phyloP scores from a whole-genome alignment of 1,140 invertebrate species.

The Cyclargus thomasi region DNA sequence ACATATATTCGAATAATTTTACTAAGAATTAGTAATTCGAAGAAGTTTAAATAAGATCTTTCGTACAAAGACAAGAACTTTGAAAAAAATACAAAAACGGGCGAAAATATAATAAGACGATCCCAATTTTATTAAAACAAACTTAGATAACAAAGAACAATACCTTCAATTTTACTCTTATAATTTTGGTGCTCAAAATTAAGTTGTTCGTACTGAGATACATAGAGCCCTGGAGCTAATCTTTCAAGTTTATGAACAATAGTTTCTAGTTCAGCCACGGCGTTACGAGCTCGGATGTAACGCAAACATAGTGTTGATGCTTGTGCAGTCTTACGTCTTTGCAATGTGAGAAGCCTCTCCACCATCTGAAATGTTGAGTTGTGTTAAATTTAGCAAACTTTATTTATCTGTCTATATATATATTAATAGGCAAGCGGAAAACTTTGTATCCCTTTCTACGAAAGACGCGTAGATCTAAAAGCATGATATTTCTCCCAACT shows the following conservation, averaged over 20 bases:
- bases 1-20: too few relatives aligned
- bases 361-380: slow-evolving; percentile 44
- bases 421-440: too few relatives aligned
- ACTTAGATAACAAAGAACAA: not conserved
- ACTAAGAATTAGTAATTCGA: too few relatives aligned
- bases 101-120: too few relatives aligned
- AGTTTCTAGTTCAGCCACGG: slow-evolving; percentile 48
- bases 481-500: too few relatives aligned
- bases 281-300: slow-evolving; percentile 58
- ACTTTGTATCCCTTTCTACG: too few relatives aligned
- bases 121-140: too few relatives aligned
- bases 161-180: slow-evolving; percentile 66
- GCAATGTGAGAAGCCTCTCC: slow-evolving; percentile 46
- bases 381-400: not conserved
- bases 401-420: too few relatives aligned
- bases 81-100: too few relatives aligned
- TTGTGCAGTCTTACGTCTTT: slow-evolving; percentile 52
- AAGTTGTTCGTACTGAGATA: slow-evolving; percentile 64
- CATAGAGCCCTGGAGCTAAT: slow-evolving; percentile 58
- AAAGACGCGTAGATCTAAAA: too few relatives aligned
- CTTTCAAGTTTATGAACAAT: slow-evolving; percentile 56
- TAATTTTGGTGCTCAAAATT: slow-evolving; percentile 59
- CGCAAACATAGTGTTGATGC: slow-evolving; percentile 50
- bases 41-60: too few relatives aligned
- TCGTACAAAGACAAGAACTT: too few relatives aligned